Evolutionary conservation across 2,113 vertebrate species (phyloP), one percentile per base, ranked within the genome.

Genomic region (Amia ocellicauda): DNA sequence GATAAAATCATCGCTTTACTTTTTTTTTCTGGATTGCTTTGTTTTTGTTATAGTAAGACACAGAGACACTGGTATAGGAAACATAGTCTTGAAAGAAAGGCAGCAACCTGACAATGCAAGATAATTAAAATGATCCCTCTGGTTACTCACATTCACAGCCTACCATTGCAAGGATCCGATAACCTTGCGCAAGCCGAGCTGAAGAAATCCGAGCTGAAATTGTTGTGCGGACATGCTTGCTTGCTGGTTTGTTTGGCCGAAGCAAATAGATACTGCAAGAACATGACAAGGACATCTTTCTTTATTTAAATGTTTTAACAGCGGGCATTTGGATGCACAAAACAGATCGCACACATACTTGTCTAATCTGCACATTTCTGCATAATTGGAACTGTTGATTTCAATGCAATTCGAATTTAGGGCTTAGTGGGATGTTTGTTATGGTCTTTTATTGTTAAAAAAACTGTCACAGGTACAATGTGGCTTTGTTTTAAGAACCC

Each of bases 41-140:
- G 13, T 40, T 62, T 55, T 16, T 23, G 41, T 57, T 23, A 36
- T 40, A 41, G 5, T 47, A 4, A 47, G 45, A 47, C 1, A 17
- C n/a, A 14, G 16, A n/a, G n/a, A 19, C n/a, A 19, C n/a, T 17
- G 45, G 11, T 47, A 17, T 45, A 22, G 31, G 11, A 16, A 42
- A 47, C 26, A 7, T 14, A n/a, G 9, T 2, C 19, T 22, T 5
- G 14, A 57, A 11, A 26, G 19, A 51, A 55, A 60, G 24, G 23
- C 24, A 53, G 20, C 17, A 20, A 42, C 28, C 58, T 64, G 29
- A 60, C 60, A 60, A 60, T 41, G 41, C 58, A 51, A 57, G 41
- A 56, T 58, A 68, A 71, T 68, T 68, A 68, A 65, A 74, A 65
- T 36, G 50, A 67, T 68, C 53, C 65, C 65, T 47, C 58, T 66